These are phyloP conservation scores for Eupithecia vulgata DNA, from an alignment of 2,888 invertebrate species.

Conservation along the genomic window DNA sequence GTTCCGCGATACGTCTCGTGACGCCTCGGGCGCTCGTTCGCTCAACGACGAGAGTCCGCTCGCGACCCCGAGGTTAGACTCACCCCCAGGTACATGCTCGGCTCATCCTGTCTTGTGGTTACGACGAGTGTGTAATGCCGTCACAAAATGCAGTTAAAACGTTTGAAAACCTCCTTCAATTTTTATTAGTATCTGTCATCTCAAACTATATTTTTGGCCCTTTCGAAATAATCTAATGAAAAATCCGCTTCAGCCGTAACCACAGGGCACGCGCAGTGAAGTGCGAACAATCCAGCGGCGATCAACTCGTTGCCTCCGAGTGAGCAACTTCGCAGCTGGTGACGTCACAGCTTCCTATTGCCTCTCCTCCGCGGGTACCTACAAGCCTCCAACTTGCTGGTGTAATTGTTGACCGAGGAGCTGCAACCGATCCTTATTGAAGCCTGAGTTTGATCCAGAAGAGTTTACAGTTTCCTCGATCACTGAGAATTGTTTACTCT, in stretches of 20 bases:
- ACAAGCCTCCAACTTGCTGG: background rate
- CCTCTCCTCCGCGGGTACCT: background rate
- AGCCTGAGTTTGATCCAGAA: background rate
- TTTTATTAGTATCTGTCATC: no score
- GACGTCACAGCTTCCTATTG: constrained; percentile 5
- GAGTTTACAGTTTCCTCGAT: background rate
- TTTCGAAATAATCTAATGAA: no score
- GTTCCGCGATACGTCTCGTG: no score
- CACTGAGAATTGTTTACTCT: background rate
- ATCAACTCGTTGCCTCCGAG: background rate
- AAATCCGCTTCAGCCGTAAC: background rate
- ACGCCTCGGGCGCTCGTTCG: no score
- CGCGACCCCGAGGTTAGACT: no score
- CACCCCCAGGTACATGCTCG: no score
- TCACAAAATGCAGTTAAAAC: no score
- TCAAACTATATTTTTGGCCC: no score
- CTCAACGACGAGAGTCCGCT: no score
- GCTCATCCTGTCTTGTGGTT: no score
- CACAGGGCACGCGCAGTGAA: background rate
- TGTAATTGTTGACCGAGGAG: background rate
- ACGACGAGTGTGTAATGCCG: no score
- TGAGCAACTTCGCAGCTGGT: background rate
- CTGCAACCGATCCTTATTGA: background rate
- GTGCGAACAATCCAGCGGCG: background rate
- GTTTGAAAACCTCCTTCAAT: no score